Base-by-base conservation (phyloP, 2,888 invertebrate species). In the Dermolepida albohirtum region DNA sequence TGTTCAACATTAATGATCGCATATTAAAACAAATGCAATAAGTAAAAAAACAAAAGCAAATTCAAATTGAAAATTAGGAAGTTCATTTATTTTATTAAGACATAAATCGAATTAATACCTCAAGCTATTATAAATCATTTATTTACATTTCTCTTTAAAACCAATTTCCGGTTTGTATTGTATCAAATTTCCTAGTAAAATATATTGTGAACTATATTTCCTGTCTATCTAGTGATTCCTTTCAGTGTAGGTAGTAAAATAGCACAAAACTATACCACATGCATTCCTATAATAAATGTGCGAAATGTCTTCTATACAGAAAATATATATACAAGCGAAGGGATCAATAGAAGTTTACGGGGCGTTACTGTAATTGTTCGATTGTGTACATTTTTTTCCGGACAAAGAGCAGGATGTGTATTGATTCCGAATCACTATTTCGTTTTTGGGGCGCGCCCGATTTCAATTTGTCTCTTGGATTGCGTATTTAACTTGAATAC, bases 321-420 rank as follows among this genome's bases (percentile, higher is more conserved):
- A 55, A 22, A 34, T 34, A 34, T 34, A 34, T 34, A 34, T 34
- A 34, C 34, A 34, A 55, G 17, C 41, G 5, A 14, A 50, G 43
- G 65, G 55, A 66, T 66, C 65, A 54, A 55, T 44, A 47, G 43
- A 55, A 54, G 52, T 66, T 66, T 52, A 49, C 40, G 47, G 65
- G 65, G 65, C 65, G 65, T 66, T 55, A 66, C 65, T 55, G 49
- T 66, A 66, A 55, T 66, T 66, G 65, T 66, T 43, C 49, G 65
- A 54, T 34, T 66, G 57, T 66, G 17, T 66, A 43, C 34, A 59
- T 27, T 41, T 50, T 66, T 49, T 49, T 40, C 47, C 54, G 44
- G 17, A 66, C 65, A 66, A 66, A 49, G 29, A 17, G 17, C 66
- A 49, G 66, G 66, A 66, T 66, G 57, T 66, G 50, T 66, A 66